Conservation (phyloP, 1,140 invertebrate genomes). For the Papilio aristodemus region DNA sequence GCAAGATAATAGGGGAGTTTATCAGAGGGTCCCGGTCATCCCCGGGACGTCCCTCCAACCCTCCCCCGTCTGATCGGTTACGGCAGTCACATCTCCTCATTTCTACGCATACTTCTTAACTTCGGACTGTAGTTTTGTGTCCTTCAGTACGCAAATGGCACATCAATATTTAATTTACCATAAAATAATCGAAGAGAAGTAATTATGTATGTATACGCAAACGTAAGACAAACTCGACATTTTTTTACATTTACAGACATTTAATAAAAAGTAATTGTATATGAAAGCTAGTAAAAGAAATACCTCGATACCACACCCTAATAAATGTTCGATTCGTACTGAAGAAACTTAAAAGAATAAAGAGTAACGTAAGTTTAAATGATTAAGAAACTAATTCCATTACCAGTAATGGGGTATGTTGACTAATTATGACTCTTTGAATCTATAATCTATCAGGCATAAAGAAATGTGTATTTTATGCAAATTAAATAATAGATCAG, state of each 20-base stretch:
- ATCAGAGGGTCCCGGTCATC: slow-evolving; percentile 68
- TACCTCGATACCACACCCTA: slow-evolving; percentile 60
- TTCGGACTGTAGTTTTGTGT: slow-evolving; percentile 65
- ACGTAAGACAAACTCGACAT: neutral
- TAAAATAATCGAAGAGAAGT: neutral
- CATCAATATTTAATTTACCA: slow-evolving; percentile 19
- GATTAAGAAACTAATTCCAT: slow-evolving; percentile 41
- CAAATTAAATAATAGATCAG: slow-evolving; percentile 67
- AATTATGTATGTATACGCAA: neutral
- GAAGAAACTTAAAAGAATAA: slow-evolving; percentile 36
- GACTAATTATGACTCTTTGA: slow-evolving; percentile 36
- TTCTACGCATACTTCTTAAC: slow-evolving; percentile 76
- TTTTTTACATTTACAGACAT: neutral
- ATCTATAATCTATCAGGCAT: slow-evolving; percentile 52
- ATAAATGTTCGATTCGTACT: slow-evolving; percentile 45
- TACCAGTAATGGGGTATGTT: slow-evolving; percentile 35
- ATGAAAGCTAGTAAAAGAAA: slow-evolving; percentile 21
- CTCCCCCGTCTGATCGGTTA: slow-evolving; percentile 65
- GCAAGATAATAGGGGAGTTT: slow-evolving; percentile 61
- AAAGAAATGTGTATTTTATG: slow-evolving; percentile 67
- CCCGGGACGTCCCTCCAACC: slow-evolving; percentile 45
- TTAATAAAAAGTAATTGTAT: slow-evolving; percentile 20
- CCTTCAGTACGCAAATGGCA: slow-evolving; percentile 43
- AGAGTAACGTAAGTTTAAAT: slow-evolving; percentile 21
- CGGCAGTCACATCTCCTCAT: slow-evolving; percentile 75